phyloP scores from a whole-genome alignment of 1,140 invertebrate species.

The Sminthurinus signatus region DNA sequence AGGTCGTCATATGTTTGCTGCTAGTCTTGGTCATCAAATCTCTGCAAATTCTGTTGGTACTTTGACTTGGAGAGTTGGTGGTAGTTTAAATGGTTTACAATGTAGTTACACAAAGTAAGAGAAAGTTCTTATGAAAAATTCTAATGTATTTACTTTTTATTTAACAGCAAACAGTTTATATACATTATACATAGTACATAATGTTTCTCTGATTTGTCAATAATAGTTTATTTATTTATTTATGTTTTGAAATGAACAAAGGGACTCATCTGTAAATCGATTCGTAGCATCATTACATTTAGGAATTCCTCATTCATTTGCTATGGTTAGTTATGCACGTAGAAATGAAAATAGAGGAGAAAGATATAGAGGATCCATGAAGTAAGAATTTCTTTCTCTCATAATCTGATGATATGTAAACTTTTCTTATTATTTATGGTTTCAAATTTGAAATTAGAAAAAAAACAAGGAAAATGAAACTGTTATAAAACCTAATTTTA shows the following conservation, averaged over 20 bases:
- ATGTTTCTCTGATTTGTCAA: no score
- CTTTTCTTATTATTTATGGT: no score
- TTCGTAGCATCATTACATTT: conserved; percentile 52
- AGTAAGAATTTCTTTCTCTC: conserved; percentile 60
- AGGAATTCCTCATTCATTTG: conserved; percentile 55
- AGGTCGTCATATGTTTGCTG: not conserved
- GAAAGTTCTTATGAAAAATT: no score
- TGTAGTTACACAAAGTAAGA: conserved; percentile 23
- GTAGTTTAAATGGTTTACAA: conserved; percentile 42
- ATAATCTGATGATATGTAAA: no score
- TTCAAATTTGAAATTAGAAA: no score
- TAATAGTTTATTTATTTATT: no score
- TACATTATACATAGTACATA: no score
- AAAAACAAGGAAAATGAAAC: no score
- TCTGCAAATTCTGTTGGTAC: conserved; percentile 79
- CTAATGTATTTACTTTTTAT: no score
- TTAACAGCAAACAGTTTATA: no score
- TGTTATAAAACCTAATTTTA: no score
- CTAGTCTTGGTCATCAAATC: conserved; percentile 70
- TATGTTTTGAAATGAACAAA: conserved; percentile 20
- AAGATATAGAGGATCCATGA: conserved; percentile 59
- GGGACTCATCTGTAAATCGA: conserved; percentile 27
- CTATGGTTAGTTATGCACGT: conserved; percentile 11
- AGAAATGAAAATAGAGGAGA: conserved; percentile 19
- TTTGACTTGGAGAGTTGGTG: conserved; percentile 69